Base-by-base conservation (phyloP, 2,888 invertebrate species). In the Diadromus collaris region DNA sequence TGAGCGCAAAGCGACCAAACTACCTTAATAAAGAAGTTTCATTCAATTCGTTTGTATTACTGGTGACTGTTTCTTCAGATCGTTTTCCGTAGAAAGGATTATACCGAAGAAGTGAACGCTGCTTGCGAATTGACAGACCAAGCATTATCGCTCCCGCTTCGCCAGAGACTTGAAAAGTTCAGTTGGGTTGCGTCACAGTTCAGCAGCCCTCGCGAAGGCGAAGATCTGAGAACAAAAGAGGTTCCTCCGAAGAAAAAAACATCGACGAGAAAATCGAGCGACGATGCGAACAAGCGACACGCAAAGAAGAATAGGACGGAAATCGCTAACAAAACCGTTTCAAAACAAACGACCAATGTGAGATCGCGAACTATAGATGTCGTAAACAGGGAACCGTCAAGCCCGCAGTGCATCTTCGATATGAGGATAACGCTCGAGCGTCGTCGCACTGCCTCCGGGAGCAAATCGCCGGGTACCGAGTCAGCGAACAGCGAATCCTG, bases 101-200 rank as follows among this genome's bases (percentile, higher is more conserved):
- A 83, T 19, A 63, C 70, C 48, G 7, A 58, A 7, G 9, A 13
- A 1, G 58, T 83, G 16, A 19, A 76, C 6, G 48, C 58, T 56
- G 74, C 74, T 21, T 80, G 75, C 2, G 6, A 69, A 54, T 2
- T 76, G 2, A 85, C 85, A 10, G 24, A 32, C 21, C 46, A 10
- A 10, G 83, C 85, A 6, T 24, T 81, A 27, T 9, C 54, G 7
- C 38, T 86, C n/a, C 44, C 84, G 4, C 81, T 86, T 16, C 7
- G 27, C 0, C 48, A 84, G 10, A 79, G 86, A 63, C 77, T 86
- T 51, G 10, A 71, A 70, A 81, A 44, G 61, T 83, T 80, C 27
- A 81, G 83, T 61, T 83, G 32, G 6, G 0, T 78, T 6, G 67
- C 67, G n/a, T 67, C 5, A 2, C 9, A 7, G 6, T 48, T 6